These are phyloP conservation scores for Brachypalpus laphriformis DNA, from an alignment of 2,888 invertebrate species.

Conservation along the genomic window DNA sequence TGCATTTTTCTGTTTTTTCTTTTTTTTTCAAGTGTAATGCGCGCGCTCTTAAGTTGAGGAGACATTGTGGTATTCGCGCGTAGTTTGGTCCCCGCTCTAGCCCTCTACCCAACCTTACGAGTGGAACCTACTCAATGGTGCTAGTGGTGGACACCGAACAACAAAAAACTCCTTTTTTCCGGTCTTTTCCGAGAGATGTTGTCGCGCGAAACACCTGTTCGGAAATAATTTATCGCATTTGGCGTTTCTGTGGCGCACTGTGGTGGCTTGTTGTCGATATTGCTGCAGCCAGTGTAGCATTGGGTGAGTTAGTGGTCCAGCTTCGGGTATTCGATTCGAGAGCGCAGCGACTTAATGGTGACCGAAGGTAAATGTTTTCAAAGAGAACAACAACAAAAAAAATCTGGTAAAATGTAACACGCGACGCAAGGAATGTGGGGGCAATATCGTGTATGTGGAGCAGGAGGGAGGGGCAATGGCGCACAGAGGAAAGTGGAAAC, in stretches of 20 bases:
- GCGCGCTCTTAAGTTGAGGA: slow-evolving; percentile 33
- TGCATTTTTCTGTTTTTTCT: slow-evolving; percentile 28
- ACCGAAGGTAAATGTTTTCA: slow-evolving; percentile 49
- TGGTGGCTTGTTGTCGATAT: slow-evolving; percentile 47
- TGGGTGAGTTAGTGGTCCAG: slow-evolving; percentile 52
- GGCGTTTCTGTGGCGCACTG: slow-evolving; percentile 43
- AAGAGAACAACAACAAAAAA: slow-evolving; percentile 1
- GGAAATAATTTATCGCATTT: slow-evolving; percentile 72
- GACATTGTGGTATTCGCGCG: slow-evolving; percentile 45
- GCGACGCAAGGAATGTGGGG: slow-evolving; percentile 55
- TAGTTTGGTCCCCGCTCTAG: not conserved
- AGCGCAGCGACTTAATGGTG: slow-evolving; percentile 36
- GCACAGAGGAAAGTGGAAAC: slow-evolving; percentile 38
- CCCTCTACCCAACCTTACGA: slow-evolving; percentile 5
- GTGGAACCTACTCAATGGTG: slow-evolving; percentile 42
- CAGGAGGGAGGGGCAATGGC: not conserved
- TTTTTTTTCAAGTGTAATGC: slow-evolving; percentile 29
- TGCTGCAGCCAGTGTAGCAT: slow-evolving; percentile 1
- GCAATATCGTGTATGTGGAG: slow-evolving; percentile 2
- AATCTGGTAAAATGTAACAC: slow-evolving; percentile 67
- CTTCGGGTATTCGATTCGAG: not conserved
- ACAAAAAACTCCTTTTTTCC: slow-evolving; percentile 62
- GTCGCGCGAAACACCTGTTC: slow-evolving; percentile 74
- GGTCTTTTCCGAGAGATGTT: slow-evolving; percentile 69
- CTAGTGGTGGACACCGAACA: not conserved